Evolutionary conservation across 2,888 invertebrate species (phyloP).

Genomic region (Caenorhabditis zanzibari): DNA sequence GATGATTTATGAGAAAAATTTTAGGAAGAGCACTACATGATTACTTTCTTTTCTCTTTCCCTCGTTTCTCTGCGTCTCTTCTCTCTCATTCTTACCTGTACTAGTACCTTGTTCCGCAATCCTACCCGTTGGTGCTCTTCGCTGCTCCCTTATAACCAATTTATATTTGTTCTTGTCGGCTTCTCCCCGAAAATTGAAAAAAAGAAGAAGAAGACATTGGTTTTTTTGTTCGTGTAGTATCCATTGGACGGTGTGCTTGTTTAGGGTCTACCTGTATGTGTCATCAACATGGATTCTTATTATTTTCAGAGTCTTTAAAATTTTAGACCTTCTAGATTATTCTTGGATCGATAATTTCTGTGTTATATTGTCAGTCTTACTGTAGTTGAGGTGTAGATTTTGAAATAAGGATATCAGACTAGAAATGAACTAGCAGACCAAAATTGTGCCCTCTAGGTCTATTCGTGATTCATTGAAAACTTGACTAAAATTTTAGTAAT

Average conservation of each 20-base stretch:
- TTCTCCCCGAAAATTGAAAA: not conserved
- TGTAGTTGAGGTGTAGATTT: no score
- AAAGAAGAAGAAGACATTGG: conserved; percentile 13
- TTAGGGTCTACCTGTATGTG: not conserved
- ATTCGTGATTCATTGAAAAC: no score
- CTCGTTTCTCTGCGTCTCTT: conserved; percentile 15
- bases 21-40: conserved; percentile 35
- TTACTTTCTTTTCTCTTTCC: conserved; percentile 29
- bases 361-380: no score
- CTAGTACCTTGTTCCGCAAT: conserved; percentile 35
- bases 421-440: no score
- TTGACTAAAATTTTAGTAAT: no score
- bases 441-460: no score
- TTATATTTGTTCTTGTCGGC: conserved; percentile 49
- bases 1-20: conserved; percentile 60
- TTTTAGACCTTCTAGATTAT: no score
- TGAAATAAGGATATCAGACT: no score
- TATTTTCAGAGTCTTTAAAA: not conserved
- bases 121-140: conserved; percentile 25
- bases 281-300: conserved; percentile 21
- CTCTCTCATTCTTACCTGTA: conserved; percentile 15
- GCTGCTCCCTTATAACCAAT: conserved; percentile 26
- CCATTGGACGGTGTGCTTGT: not conserved
- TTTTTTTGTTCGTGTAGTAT: conserved; percentile 30
- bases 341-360: no score